Evolutionary conservation across 2,888 invertebrate species (phyloP).

Genomic region (Troides aeacus): DNA sequence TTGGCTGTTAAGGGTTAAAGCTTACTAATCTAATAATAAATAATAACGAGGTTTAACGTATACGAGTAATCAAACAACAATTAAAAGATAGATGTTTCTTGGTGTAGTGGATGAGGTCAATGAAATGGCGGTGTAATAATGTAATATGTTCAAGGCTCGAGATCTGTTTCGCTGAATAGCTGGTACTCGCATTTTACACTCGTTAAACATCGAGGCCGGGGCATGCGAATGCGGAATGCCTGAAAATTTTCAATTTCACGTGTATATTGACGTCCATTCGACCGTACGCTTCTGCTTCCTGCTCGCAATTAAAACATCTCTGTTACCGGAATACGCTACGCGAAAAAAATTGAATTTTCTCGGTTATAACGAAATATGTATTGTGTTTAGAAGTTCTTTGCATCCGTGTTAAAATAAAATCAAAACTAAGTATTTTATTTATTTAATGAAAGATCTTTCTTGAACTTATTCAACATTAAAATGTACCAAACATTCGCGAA

Average conservation of each 20-base stretch:
- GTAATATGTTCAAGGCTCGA: background rate
- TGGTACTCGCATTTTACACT: slow-evolving; percentile 6
- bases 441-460: too few species aligned
- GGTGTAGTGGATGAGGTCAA: background rate
- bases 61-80: too few species aligned
- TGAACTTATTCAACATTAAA: too few species aligned
- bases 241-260: slow-evolving; percentile 31
- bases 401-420: background rate
- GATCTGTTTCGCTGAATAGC: slow-evolving; percentile 4
- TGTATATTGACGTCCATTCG: slow-evolving; percentile 29
- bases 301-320: slow-evolving; percentile 24
- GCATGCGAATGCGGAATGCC: slow-evolving; percentile 22
- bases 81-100: too few species aligned
- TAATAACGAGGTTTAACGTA: too few species aligned
- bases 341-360: background rate
- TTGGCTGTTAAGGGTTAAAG: too few species aligned
- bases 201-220: slow-evolving; percentile 20
- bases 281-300: slow-evolving; percentile 22
- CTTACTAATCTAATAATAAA: too few species aligned
- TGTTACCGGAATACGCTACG: slow-evolving; percentile 17
- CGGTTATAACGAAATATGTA: background rate
- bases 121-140: background rate
- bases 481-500: too few species aligned
- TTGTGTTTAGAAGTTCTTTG: background rate
- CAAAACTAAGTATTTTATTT: too few species aligned